phyloP scores from a whole-genome alignment of 1,140 invertebrate species.

The Catajapyx aquilonaris region DNA sequence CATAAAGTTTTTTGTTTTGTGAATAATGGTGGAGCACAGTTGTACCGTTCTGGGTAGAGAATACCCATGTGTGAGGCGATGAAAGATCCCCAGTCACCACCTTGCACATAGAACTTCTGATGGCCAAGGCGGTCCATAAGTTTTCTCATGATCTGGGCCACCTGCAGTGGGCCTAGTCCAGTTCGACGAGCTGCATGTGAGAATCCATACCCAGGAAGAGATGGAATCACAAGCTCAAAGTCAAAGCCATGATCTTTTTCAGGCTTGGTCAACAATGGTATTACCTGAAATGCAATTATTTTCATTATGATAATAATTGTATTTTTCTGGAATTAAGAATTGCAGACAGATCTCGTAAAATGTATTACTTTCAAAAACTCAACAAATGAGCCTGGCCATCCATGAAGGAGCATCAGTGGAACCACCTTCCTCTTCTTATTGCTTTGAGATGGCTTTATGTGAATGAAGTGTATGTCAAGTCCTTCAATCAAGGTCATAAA shows the following conservation, averaged over 20 bases:
- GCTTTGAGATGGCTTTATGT: constrained; percentile 26
- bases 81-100: constrained; percentile 56
- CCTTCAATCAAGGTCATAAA: constrained; percentile 41
- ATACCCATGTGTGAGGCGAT: constrained; percentile 34
- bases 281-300: too few relatives aligned
- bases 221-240: constrained; percentile 58
- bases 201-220: constrained; percentile 66
- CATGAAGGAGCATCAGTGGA: constrained; percentile 27
- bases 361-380: constrained; percentile 29
- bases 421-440: constrained; percentile 13
- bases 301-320: too few relatives aligned
- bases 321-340: too few relatives aligned
- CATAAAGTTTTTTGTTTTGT: background rate
- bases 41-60: constrained; percentile 36
- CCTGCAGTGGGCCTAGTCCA: constrained; percentile 36
- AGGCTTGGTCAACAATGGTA: constrained; percentile 38
- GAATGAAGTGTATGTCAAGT: constrained; percentile 52
- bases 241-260: constrained; percentile 34
- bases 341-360: too few relatives aligned
- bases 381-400: constrained; percentile 32
- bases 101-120: constrained; percentile 57
- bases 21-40: background rate
- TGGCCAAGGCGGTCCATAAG: constrained; percentile 60
- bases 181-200: constrained; percentile 41
- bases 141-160: constrained; percentile 51